A percentile compares a stretch with the other conserved stretches of the same genome.
phyloP scores from a whole-genome alignment of 1,140 invertebrate species.

The Zaprionus tsacasi region DNA sequence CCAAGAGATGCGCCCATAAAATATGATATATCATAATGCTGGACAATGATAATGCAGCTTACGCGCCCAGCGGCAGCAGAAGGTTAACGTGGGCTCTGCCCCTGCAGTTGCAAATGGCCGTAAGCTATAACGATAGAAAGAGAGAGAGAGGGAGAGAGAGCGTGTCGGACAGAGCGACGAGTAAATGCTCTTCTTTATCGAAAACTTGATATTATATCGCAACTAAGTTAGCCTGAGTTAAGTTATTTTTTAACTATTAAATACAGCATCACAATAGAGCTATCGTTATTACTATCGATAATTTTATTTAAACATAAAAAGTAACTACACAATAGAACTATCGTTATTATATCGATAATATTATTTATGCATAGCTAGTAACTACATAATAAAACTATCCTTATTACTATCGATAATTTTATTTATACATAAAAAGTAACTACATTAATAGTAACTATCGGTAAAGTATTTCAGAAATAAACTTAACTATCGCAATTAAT shows the following conservation, averaged over 20 bases:
- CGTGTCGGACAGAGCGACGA: background rate
- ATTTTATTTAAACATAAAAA: no score
- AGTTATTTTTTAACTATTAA: no score
- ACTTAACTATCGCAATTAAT: no score
- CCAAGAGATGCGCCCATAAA: slow-evolving; percentile 38
- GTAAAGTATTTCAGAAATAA: no score
- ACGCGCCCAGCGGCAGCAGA: slow-evolving; percentile 39
- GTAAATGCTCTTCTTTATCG: background rate
- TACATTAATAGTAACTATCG: no score
- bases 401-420: background rate
- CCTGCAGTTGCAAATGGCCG: slow-evolving; percentile 25
- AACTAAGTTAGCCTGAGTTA: no score
- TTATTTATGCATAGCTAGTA: no score
- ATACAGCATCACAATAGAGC: no score
- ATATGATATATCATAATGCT: slow-evolving; percentile 40
- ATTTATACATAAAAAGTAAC: no score
- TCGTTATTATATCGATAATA: background rate
- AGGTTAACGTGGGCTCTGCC: slow-evolving; percentile 45
- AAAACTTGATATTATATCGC: background rate
- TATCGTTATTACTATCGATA: background rate
- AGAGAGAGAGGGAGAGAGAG: background rate
- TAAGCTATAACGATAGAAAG: background rate
- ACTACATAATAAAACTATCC: background rate
- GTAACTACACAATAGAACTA: no score
- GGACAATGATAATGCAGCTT: slow-evolving; percentile 49